These are phyloP conservation scores for Dolomedes plantarius DNA, from an alignment of 2,888 invertebrate genomes.

Conservation along the genomic window DNA sequence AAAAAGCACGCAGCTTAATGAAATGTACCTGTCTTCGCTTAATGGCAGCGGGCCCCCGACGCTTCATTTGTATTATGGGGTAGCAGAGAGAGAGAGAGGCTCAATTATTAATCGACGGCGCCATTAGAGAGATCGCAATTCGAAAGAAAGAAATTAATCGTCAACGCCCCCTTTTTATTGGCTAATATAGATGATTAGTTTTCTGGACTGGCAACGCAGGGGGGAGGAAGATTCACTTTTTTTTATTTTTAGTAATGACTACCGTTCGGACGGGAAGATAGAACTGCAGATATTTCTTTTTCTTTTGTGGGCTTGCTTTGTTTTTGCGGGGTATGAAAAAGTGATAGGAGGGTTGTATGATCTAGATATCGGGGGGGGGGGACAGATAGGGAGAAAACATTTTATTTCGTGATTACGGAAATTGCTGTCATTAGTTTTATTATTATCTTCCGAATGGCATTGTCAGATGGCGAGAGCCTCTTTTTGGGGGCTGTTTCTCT, in stretches of 20 bases:
- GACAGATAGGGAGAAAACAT: neutral
- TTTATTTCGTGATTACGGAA: neutral
- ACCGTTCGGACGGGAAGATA: too few species aligned
- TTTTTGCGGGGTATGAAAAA: neutral
- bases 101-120: constrained; percentile 55
- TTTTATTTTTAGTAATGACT: neutral
- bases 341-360: neutral
- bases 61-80: constrained; percentile 49
- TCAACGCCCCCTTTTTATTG: constrained; percentile 54
- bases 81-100: too few species aligned
- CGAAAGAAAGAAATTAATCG: constrained; percentile 39
- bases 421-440: neutral
- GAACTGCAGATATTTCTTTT: neutral
- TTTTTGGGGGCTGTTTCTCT: too few species aligned
- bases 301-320: neutral
- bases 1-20: constrained; percentile 25
- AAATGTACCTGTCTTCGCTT: constrained; percentile 57
- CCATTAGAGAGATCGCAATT: constrained; percentile 43
- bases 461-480: too few species aligned
- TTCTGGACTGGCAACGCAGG: neutral
- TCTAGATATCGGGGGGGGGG: neutral
- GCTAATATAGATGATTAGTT: constrained; percentile 68
- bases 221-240: neutral
- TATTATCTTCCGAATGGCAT: neutral
- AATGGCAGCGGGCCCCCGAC: constrained; percentile 29